These are phyloP conservation scores for Saimiri boliviensis DNA, from an alignment of 2,113 vertebrate species.

Conservation along the genomic window DNA sequence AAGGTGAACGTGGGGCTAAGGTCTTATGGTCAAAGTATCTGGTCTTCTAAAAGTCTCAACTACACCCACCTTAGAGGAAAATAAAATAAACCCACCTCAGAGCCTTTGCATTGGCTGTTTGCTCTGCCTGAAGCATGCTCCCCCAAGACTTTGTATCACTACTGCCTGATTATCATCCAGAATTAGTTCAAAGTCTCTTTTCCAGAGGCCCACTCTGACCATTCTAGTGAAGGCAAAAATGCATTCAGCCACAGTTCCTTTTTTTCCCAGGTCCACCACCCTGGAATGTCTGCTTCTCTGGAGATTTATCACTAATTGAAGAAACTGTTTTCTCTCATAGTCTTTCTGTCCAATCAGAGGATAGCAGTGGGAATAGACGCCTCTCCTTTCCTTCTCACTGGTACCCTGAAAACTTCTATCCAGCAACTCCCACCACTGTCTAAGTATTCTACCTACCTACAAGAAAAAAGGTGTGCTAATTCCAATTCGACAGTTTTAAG, in stretches of 20 bases:
- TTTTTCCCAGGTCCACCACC: background rate
- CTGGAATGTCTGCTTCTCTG: background rate
- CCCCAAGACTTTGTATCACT: background rate
- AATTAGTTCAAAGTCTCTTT: background rate
- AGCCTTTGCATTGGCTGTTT: background rate
- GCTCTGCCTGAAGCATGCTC: background rate
- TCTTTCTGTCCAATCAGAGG: background rate
- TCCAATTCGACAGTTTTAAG: background rate
- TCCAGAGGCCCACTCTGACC: background rate
- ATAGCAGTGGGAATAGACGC: background rate
- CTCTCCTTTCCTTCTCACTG: background rate
- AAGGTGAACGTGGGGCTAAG: background rate
- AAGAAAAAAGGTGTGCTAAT: background rate
- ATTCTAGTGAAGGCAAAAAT: background rate
- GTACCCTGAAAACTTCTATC: background rate
- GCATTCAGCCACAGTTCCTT: fast-evolving
- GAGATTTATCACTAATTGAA: background rate
- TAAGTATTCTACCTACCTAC: background rate
- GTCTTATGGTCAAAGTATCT: background rate
- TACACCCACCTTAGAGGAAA: background rate
- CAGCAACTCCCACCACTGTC: background rate
- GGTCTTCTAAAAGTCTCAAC: background rate
- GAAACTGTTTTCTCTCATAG: background rate
- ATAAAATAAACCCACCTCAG: background rate
- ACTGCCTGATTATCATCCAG: background rate